Evolutionary conservation across 1,140 invertebrate species (phyloP).

Genomic region (Andrena cerasifolii): DNA sequence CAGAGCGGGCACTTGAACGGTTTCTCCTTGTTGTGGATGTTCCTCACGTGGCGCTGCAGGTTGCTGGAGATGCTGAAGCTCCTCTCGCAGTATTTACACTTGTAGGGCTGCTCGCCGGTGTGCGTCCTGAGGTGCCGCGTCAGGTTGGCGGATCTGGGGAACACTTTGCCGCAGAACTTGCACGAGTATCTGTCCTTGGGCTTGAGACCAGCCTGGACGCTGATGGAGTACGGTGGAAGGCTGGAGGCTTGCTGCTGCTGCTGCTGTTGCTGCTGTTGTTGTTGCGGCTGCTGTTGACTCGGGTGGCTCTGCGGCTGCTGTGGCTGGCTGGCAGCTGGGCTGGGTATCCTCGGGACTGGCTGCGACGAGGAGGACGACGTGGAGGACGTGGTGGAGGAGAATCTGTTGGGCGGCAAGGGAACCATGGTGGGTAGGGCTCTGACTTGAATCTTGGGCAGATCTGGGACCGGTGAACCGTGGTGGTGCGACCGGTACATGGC

Average conservation of each 20-base stretch:
- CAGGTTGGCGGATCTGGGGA: slow-evolving; percentile 98
- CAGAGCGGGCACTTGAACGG: slow-evolving; percentile 94
- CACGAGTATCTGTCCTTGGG: slow-evolving; percentile 97
- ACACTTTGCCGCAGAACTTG: slow-evolving; percentile 99
- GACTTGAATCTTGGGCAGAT: slow-evolving; percentile 82
- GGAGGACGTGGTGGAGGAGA: slow-evolving; percentile 70
- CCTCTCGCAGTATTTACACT: slow-evolving; percentile 99
- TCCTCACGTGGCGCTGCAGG: slow-evolving; percentile 98
- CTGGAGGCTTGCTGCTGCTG: slow-evolving; percentile 76
- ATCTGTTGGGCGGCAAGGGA: slow-evolving; percentile 79
- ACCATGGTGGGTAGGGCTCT: slow-evolving; percentile 79
- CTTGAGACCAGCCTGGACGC: slow-evolving; percentile 83
- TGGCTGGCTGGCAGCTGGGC: slow-evolving; percentile 60
- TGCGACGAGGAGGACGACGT: slow-evolving; percentile 70
- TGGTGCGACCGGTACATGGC: slow-evolving; percentile 87
- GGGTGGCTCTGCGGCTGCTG: slow-evolving; percentile 65
- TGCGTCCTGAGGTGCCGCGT: slow-evolving; percentile 98
- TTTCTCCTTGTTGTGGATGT: slow-evolving; percentile 99
- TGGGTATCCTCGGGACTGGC: slow-evolving; percentile 57
- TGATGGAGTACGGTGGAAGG: slow-evolving; percentile 79
- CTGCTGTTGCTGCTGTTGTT: slow-evolving; percentile 60
- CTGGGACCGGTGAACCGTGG: slow-evolving; percentile 75
- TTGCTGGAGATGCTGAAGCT: slow-evolving; percentile 99
- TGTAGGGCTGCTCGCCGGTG: slow-evolving; percentile 99
- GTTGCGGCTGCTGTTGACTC: slow-evolving; percentile 52